Percentiles rank a stretch among this genome's conserved stretches.
These are phyloP conservation scores for Phocides pigmalion DNA, from an alignment of 1,140 invertebrate species.

Conservation along the genomic window DNA sequence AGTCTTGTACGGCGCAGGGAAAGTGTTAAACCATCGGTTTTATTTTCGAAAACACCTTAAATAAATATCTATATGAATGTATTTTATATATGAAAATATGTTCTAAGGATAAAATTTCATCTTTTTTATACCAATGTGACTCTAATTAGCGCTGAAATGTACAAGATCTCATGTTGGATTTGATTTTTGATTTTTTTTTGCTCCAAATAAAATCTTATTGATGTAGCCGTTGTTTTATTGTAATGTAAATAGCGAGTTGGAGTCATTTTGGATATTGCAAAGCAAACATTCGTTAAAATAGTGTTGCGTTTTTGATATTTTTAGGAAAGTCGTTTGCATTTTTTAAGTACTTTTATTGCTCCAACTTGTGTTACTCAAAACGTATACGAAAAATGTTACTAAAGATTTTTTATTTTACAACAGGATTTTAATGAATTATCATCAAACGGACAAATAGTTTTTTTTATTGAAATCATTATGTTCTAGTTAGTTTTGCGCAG, in stretches of 20 bases:
- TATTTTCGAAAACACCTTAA: too few species aligned
- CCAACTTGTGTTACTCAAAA: too few species aligned
- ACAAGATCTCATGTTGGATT: constrained; percentile 1
- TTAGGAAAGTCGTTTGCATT: neutral
- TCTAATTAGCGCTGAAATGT: constrained; percentile 17
- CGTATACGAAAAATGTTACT: too few species aligned
- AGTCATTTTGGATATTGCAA: constrained; percentile 9
- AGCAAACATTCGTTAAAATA: neutral
- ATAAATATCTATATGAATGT: too few species aligned
- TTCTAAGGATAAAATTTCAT: neutral
- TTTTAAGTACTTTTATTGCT: constrained; percentile 13
- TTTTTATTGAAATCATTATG: too few species aligned
- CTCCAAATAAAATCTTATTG: constrained; percentile 5
- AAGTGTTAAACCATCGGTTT: too few species aligned
- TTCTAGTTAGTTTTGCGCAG: too few species aligned
- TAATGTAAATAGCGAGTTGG: constrained; percentile 15
- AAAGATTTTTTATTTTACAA: too few species aligned
- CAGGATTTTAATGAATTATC: too few species aligned
- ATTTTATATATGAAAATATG: neutral
- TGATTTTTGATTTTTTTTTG: neutral
- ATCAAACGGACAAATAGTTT: too few species aligned
- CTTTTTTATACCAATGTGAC: constrained; percentile 1
- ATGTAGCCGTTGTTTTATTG: constrained; percentile 12
- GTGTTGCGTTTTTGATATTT: neutral
- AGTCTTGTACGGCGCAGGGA: too few species aligned